Base-by-base conservation (phyloP, 2,113 vertebrate genomes). In the Scomber japonicus region DNA sequence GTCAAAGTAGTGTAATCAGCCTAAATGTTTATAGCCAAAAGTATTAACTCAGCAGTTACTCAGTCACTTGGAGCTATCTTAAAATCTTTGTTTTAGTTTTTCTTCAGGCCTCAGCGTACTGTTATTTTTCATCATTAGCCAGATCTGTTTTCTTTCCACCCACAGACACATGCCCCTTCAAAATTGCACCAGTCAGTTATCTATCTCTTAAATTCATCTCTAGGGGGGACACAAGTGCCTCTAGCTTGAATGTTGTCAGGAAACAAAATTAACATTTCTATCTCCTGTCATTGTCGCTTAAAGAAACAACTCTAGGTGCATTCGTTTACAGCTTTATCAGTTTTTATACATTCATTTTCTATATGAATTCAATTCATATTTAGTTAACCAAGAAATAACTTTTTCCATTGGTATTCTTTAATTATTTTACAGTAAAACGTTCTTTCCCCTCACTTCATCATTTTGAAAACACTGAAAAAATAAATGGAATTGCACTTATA, bases 1-100 rank as follows among this genome's bases (percentile, higher is more conserved):
- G 93, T 93, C 90, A 93, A 93, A 90, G 88, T 85, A 81, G 86
- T 78, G 83, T 86, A 91, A 92, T 91, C 91, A 91, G 83, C 86
- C 78, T 66, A 84, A 88, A 91, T 88, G 88, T 90, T 90, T 87
- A 88, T 51, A 85, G 82, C 87, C 81, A 78, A 86, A 89, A 85
- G 80, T 91, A 89, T 93, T 89, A 92, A 80, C 88, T 86, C 65
- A 60, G 72, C 73, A 75, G 76, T 90, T 84, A 78, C 68, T 93
- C 83, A 82, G 78, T 90, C 81, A 84, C 82, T 79, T 57, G 57
- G 21, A 83, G 49, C 57, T 48, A 57, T 71, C 35, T 80, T 40
- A 30, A 81, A 86, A 78, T 85, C 64, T 77, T 48, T 55, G 4
- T 51, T 77, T 71, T 40, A 57, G 17, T 64, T 61, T 81, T 80